These are phyloP conservation scores for Taeniopygia guttata DNA, from an alignment of 2,797 vertebrate species.

Conservation along the genomic window DNA sequence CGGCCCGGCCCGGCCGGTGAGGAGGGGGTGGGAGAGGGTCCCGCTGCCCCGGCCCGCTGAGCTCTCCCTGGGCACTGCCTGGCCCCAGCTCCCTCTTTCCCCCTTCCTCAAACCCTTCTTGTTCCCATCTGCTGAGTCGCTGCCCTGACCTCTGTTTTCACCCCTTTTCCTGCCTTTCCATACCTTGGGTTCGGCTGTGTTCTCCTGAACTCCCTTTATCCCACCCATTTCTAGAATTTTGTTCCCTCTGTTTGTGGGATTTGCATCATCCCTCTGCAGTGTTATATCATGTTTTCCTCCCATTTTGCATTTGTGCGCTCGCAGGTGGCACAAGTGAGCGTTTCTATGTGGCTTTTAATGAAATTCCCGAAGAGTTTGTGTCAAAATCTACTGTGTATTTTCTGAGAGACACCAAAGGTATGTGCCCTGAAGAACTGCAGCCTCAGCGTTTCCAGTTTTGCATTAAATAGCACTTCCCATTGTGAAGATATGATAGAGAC, in stretches of 20 bases:
- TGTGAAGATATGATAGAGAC: not conserved
- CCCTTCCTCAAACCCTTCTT: accelerated
- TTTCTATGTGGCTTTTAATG: conserved; percentile 75
- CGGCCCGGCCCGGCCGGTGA: conserved; percentile 72
- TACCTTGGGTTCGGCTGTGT: not conserved
- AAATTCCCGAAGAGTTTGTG: conserved; percentile 76
- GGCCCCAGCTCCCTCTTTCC: accelerated
- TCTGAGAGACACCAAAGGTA: conserved; percentile 84
- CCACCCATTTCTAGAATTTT: not conserved
- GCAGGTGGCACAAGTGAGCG: not conserved
- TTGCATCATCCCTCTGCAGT: not conserved
- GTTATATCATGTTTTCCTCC: accelerated
- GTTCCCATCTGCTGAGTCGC: not conserved
- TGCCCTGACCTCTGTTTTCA: too few relatives aligned
- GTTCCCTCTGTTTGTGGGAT: not conserved
- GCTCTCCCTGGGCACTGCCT: not conserved
- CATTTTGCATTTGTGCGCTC: not conserved
- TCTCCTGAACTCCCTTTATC: not conserved
- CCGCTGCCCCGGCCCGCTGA: not conserved
- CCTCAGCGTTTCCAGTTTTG: not conserved
- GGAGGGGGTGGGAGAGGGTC: conserved; percentile 72
- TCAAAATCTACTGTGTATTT: conserved; percentile 82
- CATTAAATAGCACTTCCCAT: not conserved
- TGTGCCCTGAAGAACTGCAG: not conserved
- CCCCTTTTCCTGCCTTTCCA: not conserved